phyloP scores from a whole-genome alignment of 2,797 vertebrate genomes.

The Mastacembelus armatus region DNA sequence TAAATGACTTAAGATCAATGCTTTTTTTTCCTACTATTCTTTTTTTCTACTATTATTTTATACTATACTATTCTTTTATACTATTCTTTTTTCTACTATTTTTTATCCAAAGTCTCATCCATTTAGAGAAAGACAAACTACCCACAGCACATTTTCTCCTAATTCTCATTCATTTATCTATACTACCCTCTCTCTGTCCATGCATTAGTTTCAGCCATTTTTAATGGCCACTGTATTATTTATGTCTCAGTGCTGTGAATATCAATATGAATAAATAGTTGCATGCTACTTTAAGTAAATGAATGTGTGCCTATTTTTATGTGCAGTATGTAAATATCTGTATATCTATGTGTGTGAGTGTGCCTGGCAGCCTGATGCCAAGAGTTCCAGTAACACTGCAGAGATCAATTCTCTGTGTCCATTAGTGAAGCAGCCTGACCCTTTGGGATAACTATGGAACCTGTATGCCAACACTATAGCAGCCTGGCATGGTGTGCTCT shows the following conservation, averaged over 20 bases:
- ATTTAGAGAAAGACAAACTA: neutral
- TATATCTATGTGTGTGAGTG: slow-evolving; percentile 13
- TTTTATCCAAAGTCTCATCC: too few relatives aligned
- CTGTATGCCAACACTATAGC: slow-evolving; percentile 44
- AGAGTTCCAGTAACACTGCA: slow-evolving; percentile 63
- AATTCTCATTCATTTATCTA: slow-evolving; percentile 26
- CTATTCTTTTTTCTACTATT: too few relatives aligned
- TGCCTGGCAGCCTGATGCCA: slow-evolving; percentile 48
- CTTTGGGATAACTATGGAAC: slow-evolving; percentile 61
- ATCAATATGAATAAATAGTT: slow-evolving; percentile 25
- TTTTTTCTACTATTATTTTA: too few relatives aligned
- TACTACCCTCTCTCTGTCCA: slow-evolving; percentile 10
- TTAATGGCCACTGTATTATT: slow-evolving; percentile 74
- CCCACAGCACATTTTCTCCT: slow-evolving; percentile 2
- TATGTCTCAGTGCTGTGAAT: slow-evolving; percentile 67
- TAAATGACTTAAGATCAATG: neutral
- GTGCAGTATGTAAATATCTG: slow-evolving; percentile 25
- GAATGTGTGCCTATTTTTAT: slow-evolving; percentile 8
- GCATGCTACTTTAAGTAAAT: slow-evolving; percentile 7
- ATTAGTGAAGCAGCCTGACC: slow-evolving; percentile 64
- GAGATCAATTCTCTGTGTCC: slow-evolving; percentile 68
- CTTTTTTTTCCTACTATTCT: neutral
- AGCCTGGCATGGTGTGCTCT: slow-evolving; percentile 26
- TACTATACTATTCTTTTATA: too few relatives aligned
- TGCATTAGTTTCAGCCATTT: slow-evolving; percentile 53